phyloP scores from a whole-genome alignment of 2,113 vertebrate species.

The Prionailurus viverrinus region DNA sequence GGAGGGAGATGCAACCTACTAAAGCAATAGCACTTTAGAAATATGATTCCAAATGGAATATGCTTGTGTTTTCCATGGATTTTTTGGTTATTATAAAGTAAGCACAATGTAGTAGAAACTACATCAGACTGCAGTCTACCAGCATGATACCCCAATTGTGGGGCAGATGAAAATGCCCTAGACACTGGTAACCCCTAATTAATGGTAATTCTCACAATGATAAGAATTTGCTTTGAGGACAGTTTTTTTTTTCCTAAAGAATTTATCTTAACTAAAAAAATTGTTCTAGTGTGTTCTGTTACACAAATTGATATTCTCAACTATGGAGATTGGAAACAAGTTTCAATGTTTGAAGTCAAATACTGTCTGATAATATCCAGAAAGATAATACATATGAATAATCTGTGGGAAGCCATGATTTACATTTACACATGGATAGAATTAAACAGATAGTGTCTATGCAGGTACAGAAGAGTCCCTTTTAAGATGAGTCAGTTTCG shows the following conservation, averaged over 20 bases:
- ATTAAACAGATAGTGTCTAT: background rate
- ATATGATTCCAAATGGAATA: background rate
- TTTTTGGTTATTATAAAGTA: background rate
- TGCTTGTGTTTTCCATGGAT: background rate
- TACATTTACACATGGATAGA: background rate
- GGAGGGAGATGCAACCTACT: background rate
- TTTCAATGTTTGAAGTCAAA: background rate
- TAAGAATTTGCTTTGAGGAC: background rate
- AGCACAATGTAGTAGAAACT: background rate
- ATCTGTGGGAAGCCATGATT: background rate
- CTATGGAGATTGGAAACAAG: background rate
- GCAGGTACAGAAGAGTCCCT: background rate
- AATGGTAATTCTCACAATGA: background rate
- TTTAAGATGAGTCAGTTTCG: background rate
- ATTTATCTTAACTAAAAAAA: slow-evolving; percentile 36
- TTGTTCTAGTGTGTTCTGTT: background rate
- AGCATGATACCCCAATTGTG: background rate
- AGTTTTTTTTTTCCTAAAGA: slow-evolving; percentile 30
- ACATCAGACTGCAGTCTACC: background rate
- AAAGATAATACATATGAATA: background rate
- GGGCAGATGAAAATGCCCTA: background rate
- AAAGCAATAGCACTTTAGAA: background rate
- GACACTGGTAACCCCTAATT: background rate
- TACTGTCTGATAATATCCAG: background rate
- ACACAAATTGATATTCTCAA: slow-evolving; percentile 10